Percentiles rank a stretch among this genome's conserved stretches.
phyloP scores from a whole-genome alignment of 2,113 vertebrate genomes.

The Trachemys scripta region DNA sequence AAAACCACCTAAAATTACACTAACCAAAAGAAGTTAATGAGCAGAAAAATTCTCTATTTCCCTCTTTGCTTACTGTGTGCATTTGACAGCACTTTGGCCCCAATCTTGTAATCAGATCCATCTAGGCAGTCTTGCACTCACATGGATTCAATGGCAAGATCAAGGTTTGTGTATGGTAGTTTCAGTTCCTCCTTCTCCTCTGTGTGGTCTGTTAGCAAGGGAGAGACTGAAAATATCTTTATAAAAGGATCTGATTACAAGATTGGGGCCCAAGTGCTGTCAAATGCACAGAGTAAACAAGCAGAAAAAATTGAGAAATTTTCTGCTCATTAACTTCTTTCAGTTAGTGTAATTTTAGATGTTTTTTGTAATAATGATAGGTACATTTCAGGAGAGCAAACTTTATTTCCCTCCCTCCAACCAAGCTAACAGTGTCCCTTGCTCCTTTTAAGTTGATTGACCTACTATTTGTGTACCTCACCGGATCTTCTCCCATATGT shows the following conservation, averaged over 20 bases:
- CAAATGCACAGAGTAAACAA: neutral
- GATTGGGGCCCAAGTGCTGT: neutral
- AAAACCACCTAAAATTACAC: neutral
- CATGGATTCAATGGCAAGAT: neutral
- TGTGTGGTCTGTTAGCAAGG: neutral
- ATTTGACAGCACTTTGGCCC: neutral
- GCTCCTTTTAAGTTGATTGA: neutral
- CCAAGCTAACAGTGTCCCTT: neutral
- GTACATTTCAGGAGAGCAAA: neutral
- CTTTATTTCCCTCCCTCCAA: neutral
- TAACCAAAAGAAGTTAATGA: neutral
- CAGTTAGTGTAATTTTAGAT: neutral
- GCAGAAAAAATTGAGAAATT: neutral
- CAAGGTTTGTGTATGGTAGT: neutral
- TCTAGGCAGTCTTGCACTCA: neutral
- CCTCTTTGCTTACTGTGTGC: neutral
- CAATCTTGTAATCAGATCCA: rapidly evolving
- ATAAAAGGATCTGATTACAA: rapidly evolving
- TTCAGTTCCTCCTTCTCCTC: neutral
- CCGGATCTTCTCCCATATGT: rapidly evolving
- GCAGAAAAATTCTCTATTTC: neutral
- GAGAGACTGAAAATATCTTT: rapidly evolving
- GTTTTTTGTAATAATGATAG: neutral
- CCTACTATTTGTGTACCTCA: rapidly evolving
- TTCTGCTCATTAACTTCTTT: neutral